These are phyloP conservation scores for Andinoacara biseriatus DNA, from an alignment of 2,113 vertebrate species.

Conservation along the genomic window DNA sequence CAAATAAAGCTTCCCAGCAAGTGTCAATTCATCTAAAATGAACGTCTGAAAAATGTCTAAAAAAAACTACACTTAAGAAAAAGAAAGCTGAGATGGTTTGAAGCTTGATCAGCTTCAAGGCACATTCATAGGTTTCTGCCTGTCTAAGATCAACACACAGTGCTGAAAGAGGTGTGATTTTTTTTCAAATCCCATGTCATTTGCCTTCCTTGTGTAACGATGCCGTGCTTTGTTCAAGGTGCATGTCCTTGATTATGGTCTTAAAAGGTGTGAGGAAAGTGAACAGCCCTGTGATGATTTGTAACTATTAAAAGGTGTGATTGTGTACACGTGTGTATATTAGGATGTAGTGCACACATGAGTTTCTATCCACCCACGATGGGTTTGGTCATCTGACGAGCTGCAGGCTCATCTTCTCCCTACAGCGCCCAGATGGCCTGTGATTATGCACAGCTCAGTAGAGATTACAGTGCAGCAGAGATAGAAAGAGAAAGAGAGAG, in stretches of 20 bases:
- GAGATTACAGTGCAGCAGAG: slow-evolving; percentile 73
- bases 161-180: slow-evolving; percentile 9
- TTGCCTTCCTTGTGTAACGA: neutral
- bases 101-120: neutral
- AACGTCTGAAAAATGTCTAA: neutral
- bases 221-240: neutral
- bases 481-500: slow-evolving; percentile 43
- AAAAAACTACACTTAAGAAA: neutral
- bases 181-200: neutral
- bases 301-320: slow-evolving; percentile 57
- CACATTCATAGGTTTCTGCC: neutral
- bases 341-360: neutral
- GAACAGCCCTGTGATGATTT: slow-evolving; percentile 28
- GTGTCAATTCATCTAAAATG: neutral
- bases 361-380: slow-evolving; percentile 35
- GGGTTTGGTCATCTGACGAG: slow-evolving; percentile 73
- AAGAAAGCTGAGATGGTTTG: neutral
- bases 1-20: neutral
- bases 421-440: slow-evolving; percentile 80
- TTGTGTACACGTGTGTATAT: slow-evolving; percentile 12
- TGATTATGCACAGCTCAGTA: slow-evolving; percentile 78
- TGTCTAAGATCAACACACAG: neutral
- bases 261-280: slow-evolving; percentile 38
- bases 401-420: slow-evolving; percentile 73
- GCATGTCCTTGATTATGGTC: slow-evolving; percentile 26